phyloP scores from a whole-genome alignment of 2,113 vertebrate genomes.

The Gymnocephalus cernua region DNA sequence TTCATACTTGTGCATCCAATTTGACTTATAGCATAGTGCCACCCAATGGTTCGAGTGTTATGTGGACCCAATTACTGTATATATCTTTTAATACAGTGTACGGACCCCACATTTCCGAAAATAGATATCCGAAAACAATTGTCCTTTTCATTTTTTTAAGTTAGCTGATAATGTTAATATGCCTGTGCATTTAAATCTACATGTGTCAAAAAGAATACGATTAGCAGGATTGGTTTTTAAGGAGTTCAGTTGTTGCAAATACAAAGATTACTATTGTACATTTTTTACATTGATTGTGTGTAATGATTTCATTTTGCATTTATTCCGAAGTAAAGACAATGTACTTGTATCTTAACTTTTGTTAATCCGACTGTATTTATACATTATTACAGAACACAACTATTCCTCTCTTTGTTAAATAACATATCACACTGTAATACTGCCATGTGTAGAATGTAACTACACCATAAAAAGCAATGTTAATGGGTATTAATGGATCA shows the following conservation, averaged over 20 bases:
- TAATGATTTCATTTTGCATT: not conserved
- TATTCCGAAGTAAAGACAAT: not conserved
- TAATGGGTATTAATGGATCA: not conserved
- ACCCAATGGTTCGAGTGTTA: constrained; percentile 2
- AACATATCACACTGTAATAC: constrained; percentile 16
- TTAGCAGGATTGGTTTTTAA: not conserved
- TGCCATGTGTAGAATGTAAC: not conserved
- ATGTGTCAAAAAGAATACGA: not conserved
- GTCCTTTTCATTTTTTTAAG: not conserved
- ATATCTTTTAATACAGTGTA: too few species aligned
- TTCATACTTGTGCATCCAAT: not conserved
- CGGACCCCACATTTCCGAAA: not conserved
- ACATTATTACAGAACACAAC: constrained; percentile 36
- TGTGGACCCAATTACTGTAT: not conserved
- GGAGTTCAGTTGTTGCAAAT: not conserved
- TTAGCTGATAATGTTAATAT: not conserved
- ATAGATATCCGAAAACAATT: too few species aligned
- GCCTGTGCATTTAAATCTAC: not conserved
- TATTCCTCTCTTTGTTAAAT: constrained; percentile 33
- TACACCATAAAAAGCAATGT: not conserved
- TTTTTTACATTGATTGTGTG: not conserved
- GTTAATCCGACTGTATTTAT: not conserved
- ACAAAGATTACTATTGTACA: not conserved
- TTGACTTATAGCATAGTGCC: constrained; percentile 1
- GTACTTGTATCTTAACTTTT: not conserved